Percentiles rank a stretch among this genome's conserved stretches.
Conservation (phyloP, 2,797 vertebrate genomes). For the Australoheros facetus region DNA sequence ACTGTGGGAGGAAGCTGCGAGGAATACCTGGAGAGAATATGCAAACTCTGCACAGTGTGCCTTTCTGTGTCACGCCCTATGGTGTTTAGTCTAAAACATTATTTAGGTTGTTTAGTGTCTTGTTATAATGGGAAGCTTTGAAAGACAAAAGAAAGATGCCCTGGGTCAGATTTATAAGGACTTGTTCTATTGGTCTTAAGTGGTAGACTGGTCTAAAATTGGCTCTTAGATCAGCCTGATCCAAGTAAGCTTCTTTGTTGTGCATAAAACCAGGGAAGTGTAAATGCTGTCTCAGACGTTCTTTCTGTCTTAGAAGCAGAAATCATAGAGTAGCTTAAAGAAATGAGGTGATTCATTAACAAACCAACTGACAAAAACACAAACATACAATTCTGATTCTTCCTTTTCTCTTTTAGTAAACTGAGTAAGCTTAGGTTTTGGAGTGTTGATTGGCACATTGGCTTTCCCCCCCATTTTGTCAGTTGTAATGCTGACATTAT, state of each 20-base stretch:
- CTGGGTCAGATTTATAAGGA: background rate
- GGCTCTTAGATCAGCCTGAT: slow-evolving; percentile 6
- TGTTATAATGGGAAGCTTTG: background rate
- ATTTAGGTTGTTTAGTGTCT: background rate
- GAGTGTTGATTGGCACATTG: background rate
- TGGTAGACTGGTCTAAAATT: background rate
- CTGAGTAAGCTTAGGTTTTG: background rate
- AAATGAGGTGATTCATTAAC: background rate
- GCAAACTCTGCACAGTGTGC: no score
- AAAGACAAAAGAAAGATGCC: background rate
- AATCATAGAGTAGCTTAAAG: background rate
- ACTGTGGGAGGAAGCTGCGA: no score
- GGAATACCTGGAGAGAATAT: no score
- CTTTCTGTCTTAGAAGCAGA: background rate
- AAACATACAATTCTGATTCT: background rate
- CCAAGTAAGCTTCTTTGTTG: slow-evolving; percentile 3
- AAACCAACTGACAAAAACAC: rapidly evolving
- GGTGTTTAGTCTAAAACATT: no score
- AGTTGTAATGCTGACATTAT: background rate
- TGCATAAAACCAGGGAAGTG: background rate
- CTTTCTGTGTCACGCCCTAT: no score
- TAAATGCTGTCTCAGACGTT: background rate
- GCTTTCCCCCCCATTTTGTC: no score
- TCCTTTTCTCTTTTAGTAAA: background rate
- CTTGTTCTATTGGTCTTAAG: background rate